Evolutionary conservation across 2,888 invertebrate genomes (phyloP), one percentile per base, ranked within the genome.

Genomic region (Plebejus argus): DNA sequence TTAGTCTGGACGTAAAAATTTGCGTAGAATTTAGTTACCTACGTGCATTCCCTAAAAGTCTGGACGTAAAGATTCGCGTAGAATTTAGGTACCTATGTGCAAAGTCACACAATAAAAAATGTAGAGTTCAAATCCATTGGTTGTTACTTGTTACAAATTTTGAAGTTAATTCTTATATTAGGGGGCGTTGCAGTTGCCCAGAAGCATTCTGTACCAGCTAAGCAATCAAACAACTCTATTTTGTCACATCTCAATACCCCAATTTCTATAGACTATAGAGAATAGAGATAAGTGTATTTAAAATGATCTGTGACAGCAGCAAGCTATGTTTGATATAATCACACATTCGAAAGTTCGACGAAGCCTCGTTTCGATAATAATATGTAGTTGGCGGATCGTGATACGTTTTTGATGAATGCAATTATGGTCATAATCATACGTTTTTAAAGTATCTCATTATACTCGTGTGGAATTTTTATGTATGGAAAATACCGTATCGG

Each of bases 231-330:
- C 53, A 49, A 49, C 49, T 15, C 39, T 39, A 10, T 39, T 39
- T 49, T 15, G 49, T 15, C 15, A 49, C 49, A 49, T 49, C 49
- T 49, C 49, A 49, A 18, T 53, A 53, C 1, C 12, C 53, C 53
- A 53, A 53, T 53, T 45, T 45, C 45, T 20, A 58, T 58, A n/a
- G n/a, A n/a, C n/a, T n/a, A n/a, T n/a, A n/a, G n/a, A n/a, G n/a
- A n/a, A 18, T n/a, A 56, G 56, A 56, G 56, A n/a, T 20, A n/a
- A n/a, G n/a, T 58, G 58, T 58, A 58, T 28, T 28, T 58, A 20
- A 58, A 58, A 61, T 61, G 61, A 7, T 89, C 86, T 83, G 66
- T 81, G 84, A 74, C 66, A 78, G 82, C 86, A 12, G 12, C 66
- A 28, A 23, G 28, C n/a, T n/a, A 12, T 71, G 20, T 45, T 72